phyloP scores from a whole-genome alignment of 2,797 vertebrate genomes.

The Sebastes reedi region DNA sequence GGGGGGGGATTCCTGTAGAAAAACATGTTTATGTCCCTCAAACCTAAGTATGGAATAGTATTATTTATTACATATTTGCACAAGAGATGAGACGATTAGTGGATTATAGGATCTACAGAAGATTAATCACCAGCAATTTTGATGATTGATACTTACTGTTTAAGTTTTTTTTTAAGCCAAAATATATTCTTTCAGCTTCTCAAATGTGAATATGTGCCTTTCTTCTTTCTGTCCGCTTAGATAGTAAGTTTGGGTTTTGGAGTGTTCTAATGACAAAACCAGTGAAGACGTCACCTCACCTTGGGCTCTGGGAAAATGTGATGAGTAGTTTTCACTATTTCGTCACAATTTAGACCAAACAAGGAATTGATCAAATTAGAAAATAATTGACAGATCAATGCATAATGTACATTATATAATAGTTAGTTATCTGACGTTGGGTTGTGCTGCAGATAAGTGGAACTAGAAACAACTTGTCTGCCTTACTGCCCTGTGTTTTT shows the following conservation, averaged over 20 bases:
- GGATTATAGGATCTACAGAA: background rate
- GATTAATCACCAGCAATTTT: accelerated
- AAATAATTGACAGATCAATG: background rate
- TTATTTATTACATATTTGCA: background rate
- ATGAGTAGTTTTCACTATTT: background rate
- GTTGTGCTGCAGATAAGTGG: background rate
- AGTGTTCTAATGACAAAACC: background rate
- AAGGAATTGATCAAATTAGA: background rate
- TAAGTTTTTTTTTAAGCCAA: too few species aligned
- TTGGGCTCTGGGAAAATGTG: too few species aligned
- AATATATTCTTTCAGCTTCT: too few species aligned
- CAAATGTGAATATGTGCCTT: too few species aligned
- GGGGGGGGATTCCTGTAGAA: background rate
- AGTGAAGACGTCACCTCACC: background rate
- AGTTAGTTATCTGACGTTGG: background rate
- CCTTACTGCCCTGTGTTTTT: background rate
- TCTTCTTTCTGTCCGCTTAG: background rate
- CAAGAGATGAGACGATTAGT: background rate
- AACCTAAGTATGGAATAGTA: background rate
- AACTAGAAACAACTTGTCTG: background rate
- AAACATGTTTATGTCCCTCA: background rate
- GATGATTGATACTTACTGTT: too few species aligned
- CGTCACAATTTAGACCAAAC: background rate
- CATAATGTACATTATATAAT: background rate
- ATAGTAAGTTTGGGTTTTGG: background rate